Conservation (phyloP, 2,797 vertebrate species). For the Catostomus latipinnis region DNA sequence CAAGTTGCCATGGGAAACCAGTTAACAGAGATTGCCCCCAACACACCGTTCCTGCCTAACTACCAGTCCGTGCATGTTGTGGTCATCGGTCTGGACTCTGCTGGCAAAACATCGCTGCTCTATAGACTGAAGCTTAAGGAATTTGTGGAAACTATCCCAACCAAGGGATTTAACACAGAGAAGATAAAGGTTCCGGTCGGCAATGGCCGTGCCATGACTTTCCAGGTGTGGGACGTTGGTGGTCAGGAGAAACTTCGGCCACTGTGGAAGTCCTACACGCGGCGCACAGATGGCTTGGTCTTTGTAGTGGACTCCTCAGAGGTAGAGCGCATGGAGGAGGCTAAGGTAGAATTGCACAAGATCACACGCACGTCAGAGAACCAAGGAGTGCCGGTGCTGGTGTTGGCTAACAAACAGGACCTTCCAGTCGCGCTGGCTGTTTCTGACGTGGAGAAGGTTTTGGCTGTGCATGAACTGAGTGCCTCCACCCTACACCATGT, state of each 20-base stretch:
- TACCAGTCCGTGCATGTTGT: slow-evolving; percentile 89
- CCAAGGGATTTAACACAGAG: slow-evolving; percentile 91
- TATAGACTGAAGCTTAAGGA: slow-evolving; percentile 90
- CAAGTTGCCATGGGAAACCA: slow-evolving; percentile 86
- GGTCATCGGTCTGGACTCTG: slow-evolving; percentile 85
- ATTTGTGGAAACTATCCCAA: slow-evolving; percentile 89
- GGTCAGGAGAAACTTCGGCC: slow-evolving; percentile 91
- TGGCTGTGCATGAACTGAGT: slow-evolving; percentile 83
- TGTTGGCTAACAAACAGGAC: slow-evolving; percentile 92
- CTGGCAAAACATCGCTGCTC: slow-evolving; percentile 89
- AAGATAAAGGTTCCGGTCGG: slow-evolving; percentile 86
- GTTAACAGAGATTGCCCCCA: slow-evolving; percentile 86
- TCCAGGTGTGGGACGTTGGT: slow-evolving; percentile 92
- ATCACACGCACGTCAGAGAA: slow-evolving; percentile 88
- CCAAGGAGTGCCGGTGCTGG: slow-evolving; percentile 87
- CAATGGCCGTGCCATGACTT: slow-evolving; percentile 79
- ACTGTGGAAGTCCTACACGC: slow-evolving; percentile 90
- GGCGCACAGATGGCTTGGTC: slow-evolving; percentile 87
- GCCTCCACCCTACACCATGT: slow-evolving; percentile 80
- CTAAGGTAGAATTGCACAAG: slow-evolving; percentile 87
- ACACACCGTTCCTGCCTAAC: slow-evolving; percentile 81
- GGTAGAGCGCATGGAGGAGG: slow-evolving; percentile 87
- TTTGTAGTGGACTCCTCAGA: slow-evolving; percentile 89
- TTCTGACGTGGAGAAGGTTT: slow-evolving; percentile 85
- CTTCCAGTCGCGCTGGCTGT: slow-evolving; percentile 76